A percentile compares a stretch with the other conserved stretches of the same genome.
Conservation (phyloP, 2,888 invertebrate genomes). For the Gisinianus flammeolus region DNA sequence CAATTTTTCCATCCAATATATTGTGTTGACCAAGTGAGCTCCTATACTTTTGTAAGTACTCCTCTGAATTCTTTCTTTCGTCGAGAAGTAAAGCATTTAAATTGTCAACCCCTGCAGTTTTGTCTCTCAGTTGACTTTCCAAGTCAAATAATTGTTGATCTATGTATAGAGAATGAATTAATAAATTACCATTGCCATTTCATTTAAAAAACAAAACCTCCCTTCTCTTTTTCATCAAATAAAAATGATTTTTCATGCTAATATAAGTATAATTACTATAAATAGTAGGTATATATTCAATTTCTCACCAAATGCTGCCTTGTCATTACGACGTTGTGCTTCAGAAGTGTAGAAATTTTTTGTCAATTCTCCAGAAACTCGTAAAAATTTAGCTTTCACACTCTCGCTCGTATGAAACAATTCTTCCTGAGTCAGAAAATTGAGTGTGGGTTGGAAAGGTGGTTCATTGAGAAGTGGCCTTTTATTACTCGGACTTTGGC, state of each 20-base stretch:
- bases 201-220: too few relatives aligned
- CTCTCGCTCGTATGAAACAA: constrained; percentile 34
- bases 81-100: constrained; percentile 14
- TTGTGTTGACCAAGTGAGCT: constrained; percentile 33
- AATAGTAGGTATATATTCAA: not conserved
- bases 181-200: not conserved
- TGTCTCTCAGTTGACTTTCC: constrained; percentile 39
- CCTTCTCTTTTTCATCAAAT: too few relatives aligned
- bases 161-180: constrained; percentile 12
- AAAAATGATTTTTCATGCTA: too few relatives aligned
- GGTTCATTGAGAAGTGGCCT: constrained; percentile 11
- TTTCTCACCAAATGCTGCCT: constrained; percentile 39
- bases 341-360: constrained; percentile 39
- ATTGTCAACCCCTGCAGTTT: constrained; percentile 18
- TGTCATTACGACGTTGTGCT: constrained; percentile 41
- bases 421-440: constrained; percentile 46
- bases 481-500: not conserved
- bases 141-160: constrained; percentile 40
- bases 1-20: constrained; percentile 39
- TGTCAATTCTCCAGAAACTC: constrained; percentile 37
- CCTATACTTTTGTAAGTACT: constrained; percentile 42
- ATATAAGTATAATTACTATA: too few relatives aligned
- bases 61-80: constrained; percentile 42
- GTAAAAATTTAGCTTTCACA: constrained; percentile 40
- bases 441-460: constrained; percentile 29